Evolutionary conservation across 1,140 invertebrate species (phyloP).

Genomic region (Artemia franciscana): DNA sequence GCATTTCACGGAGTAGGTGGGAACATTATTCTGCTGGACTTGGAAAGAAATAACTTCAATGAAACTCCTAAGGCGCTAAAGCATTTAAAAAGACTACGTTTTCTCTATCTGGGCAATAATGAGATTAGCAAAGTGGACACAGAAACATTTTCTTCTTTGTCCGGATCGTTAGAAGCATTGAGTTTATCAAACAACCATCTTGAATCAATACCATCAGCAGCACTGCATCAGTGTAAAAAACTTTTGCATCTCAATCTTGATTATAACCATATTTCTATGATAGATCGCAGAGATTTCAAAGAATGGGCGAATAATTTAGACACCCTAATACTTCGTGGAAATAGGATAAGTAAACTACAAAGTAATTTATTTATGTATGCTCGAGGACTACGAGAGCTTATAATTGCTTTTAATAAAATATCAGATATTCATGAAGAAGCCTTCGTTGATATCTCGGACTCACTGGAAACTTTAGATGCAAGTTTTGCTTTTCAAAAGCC

Average conservation of each 20-base stretch:
- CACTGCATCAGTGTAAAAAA: slow-evolving; percentile 37
- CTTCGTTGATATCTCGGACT: slow-evolving; percentile 41
- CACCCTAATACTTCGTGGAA: slow-evolving; percentile 59
- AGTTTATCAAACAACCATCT: slow-evolving; percentile 57
- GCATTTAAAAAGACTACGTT: slow-evolving; percentile 37
- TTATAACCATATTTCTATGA: slow-evolving; percentile 54
- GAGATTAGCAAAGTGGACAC: slow-evolving; percentile 31
- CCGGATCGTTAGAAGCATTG: slow-evolving; percentile 38
- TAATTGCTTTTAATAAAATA: slow-evolving; percentile 65
- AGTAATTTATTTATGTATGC: slow-evolving; percentile 41
- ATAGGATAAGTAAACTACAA: slow-evolving; percentile 47
- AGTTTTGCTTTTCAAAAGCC: slow-evolving; percentile 58
- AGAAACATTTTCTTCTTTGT: slow-evolving; percentile 30
- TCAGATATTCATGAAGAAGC: slow-evolving; percentile 46
- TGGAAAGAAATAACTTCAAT: slow-evolving; percentile 50
- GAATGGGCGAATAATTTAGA: slow-evolving; percentile 57
- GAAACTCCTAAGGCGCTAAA: slow-evolving; percentile 39
- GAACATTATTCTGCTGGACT: slow-evolving; percentile 50
- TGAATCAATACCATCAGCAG: slow-evolving; percentile 36
- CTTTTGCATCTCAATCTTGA: slow-evolving; percentile 61
- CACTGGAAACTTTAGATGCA: slow-evolving; percentile 55
- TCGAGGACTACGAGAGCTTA: slow-evolving; percentile 51
- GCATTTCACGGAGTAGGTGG: slow-evolving; percentile 43
- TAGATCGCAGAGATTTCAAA: slow-evolving; percentile 42
- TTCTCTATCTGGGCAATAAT: slow-evolving; percentile 61